Evolutionary conservation across 2,888 invertebrate species (phyloP), one percentile per base, ranked within the genome.

Genomic region (Eretmocerus hayati): DNA sequence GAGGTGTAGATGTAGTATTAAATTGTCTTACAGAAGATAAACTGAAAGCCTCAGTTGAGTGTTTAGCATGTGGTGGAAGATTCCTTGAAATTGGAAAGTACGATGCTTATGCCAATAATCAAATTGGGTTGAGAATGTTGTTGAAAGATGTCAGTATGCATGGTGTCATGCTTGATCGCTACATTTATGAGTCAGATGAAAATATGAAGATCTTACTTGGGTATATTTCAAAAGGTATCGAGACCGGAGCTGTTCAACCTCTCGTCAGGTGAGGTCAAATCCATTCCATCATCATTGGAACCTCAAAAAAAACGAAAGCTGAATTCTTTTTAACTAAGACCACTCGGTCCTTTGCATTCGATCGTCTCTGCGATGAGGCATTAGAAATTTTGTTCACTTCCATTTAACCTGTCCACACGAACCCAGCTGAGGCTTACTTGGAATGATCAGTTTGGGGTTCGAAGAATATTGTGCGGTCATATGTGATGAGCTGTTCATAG

Each of bases 21-120:
- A 97, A 97, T 46, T 96, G 13, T 73, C 92, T 97, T 36, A 83
- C 94, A 1, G 94, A 91, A 62, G 94, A 96, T 37, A 95, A 95
- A 70, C 76, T 95, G 1, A 77, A 81, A 62, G 87, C 83, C 0
- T 83, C 83, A 0, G 67, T 82, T 0, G 72, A 81, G 3, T 84
- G 84, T 56, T 66, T 84, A 9, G 79, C 76, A 1, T 58, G 58
- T 2, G 73, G 76, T 1, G 84, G 90, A 9, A 75, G 83, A 49
- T 91, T 91, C 70, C 68, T 90, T 41, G 90, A 91, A 73, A 90
- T 92, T 53, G 90, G 91, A 37, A 91, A 90, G 72, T 86, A 83
- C 62, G 90, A 92, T 71, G 73, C 90, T 4, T 78, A 81, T 0
- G 76, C 75, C 47, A 84, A 91, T 63, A 83, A 71, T 56, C 66